Conservation (phyloP, 2,888 invertebrate genomes). For the Alloplasta piceator region DNA sequence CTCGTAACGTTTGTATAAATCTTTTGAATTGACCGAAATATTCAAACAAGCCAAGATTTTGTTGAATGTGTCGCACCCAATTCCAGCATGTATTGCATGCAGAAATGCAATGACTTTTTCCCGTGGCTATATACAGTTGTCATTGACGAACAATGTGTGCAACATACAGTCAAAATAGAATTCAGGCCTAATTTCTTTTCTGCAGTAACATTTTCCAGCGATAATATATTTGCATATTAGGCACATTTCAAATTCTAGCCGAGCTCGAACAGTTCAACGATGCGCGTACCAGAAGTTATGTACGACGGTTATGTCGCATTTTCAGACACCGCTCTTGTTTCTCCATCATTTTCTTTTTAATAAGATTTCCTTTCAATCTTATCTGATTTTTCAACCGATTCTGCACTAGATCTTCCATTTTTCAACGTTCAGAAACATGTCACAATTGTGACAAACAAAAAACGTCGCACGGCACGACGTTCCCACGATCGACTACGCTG, state of each 20-base stretch:
- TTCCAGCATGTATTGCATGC: conserved; percentile 53
- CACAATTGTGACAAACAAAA: no score
- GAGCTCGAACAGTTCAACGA: conserved; percentile 6
- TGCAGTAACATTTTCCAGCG: conserved; percentile 1
- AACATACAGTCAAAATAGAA: conserved; percentile 13
- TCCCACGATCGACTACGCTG: conserved; percentile 8
- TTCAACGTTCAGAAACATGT: no score
- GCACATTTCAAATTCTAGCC: conserved; percentile 3
- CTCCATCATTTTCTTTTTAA: conserved; percentile 7
- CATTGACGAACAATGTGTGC: conserved; percentile 4
- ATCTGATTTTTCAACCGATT: background rate
- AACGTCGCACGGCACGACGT: background rate
- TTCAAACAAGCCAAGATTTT: conserved; percentile 64
- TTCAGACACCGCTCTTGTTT: no score
- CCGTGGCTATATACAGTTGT: conserved; percentile 22
- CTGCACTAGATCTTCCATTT: no score
- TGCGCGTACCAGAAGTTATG: conserved; percentile 1
- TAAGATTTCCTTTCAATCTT: conserved; percentile 14
- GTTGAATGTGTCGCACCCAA: conserved; percentile 60
- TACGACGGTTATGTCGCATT: no score
- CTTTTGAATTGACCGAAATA: conserved; percentile 50
- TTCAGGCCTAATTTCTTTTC: conserved; percentile 18
- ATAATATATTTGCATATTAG: conserved; percentile 6
- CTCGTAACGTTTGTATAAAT: conserved; percentile 63
- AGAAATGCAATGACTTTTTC: background rate